Conservation (phyloP, 2,888 invertebrate genomes). For the Melipona beecheii region DNA sequence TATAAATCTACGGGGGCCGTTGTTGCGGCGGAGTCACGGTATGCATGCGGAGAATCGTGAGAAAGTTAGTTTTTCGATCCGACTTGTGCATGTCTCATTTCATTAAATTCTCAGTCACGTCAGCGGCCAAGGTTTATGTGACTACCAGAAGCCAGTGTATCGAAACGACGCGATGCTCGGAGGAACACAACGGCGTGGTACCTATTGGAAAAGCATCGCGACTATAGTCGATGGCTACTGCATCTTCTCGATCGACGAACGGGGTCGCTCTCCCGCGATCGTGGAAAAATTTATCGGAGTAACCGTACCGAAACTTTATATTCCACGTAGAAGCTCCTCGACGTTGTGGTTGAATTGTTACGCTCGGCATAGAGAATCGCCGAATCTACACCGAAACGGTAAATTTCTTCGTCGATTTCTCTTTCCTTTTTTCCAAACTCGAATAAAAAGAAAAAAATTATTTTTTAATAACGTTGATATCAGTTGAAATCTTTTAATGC, state of each 20-base stretch:
- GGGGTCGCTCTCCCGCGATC: background rate
- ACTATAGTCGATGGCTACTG: background rate
- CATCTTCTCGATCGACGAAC: slow-evolving; percentile 24
- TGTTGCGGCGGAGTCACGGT: slow-evolving; percentile 64
- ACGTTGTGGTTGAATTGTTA: background rate
- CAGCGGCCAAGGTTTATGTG: slow-evolving; percentile 69
- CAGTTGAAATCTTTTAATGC: no score
- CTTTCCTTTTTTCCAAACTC: background rate
- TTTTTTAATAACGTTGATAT: no score
- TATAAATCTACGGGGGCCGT: slow-evolving; percentile 63
- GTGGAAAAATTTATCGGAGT: slow-evolving; percentile 4
- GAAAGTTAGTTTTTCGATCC: slow-evolving; percentile 78
- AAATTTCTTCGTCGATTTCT: background rate
- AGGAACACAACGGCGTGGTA: slow-evolving; percentile 14
- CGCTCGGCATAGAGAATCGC: background rate
- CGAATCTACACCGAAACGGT: background rate
- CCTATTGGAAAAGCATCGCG: slow-evolving; percentile 58
- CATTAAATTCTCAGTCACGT: slow-evolving; percentile 80
- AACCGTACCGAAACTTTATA: slow-evolving; percentile 14
- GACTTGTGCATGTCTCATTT: slow-evolving; percentile 71
- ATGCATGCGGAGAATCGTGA: slow-evolving; percentile 78
- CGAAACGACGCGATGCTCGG: slow-evolving; percentile 44
- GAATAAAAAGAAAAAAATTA: no score
- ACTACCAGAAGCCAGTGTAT: slow-evolving; percentile 67
- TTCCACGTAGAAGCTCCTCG: slow-evolving; percentile 10